Percentiles rank a stretch among this genome's conserved stretches.
Evolutionary conservation across 2,888 invertebrate genomes (phyloP).

Genomic region (Hydropsyche betteni): DNA sequence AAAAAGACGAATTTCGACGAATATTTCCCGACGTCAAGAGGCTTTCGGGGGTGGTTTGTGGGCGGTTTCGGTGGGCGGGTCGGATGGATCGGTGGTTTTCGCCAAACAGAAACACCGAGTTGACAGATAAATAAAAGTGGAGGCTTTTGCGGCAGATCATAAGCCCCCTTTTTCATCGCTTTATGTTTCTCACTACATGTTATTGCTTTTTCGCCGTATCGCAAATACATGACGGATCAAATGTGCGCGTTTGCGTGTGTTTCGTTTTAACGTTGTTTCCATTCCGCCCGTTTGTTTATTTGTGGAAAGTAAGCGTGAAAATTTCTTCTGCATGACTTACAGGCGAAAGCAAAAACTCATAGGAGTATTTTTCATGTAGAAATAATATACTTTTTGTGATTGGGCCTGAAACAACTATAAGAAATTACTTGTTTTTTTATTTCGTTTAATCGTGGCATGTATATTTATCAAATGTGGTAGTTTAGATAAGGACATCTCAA

Average conservation of each 20-base stretch:
- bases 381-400: no score
- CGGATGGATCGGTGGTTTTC: not conserved
- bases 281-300: no score
- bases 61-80: not conserved
- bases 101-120: constrained; percentile 22
- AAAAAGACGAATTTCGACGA: constrained; percentile 18
- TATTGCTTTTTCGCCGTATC: constrained; percentile 21
- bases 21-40: constrained; percentile 12
- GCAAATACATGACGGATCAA: not conserved
- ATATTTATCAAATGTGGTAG: no score
- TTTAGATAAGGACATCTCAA: no score
- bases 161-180: constrained; percentile 10
- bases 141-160: constrained; percentile 27
- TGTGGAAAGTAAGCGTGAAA: no score
- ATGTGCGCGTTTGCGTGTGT: not conserved
- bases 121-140: constrained; percentile 31
- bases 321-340: no score
- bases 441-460: no score
- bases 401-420: no score
- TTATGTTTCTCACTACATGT: constrained; percentile 12
- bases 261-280: no score
- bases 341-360: no score
- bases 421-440: no score
- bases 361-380: no score
- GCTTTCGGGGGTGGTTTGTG: not conserved